Base-by-base conservation (phyloP, 1,140 invertebrate species). In the Drosophila leontia region DNA sequence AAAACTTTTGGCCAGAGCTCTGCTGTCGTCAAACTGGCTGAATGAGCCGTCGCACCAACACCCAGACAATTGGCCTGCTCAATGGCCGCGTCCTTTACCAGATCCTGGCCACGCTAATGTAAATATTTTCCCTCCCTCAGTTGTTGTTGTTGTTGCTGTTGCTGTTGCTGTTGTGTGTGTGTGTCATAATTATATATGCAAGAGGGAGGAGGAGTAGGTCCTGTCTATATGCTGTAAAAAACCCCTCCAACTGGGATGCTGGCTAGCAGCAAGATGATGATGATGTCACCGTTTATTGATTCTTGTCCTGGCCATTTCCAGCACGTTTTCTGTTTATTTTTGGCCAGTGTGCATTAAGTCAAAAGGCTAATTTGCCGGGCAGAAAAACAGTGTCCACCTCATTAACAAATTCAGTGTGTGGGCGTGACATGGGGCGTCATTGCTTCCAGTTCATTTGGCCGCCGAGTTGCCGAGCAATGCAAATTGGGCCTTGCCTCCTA, bases 21-120 rank as follows among this genome's bases (percentile, higher is more conserved):
- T 87, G 84, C 80, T 88, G 85, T 90, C 84, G 85, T 90, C 84
- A 90, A 88, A 88, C 84, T 90, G 85, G 84, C 84, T 88, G 84
- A 86, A 88, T 88, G 84, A 59, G 81, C 65, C 67, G 81, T 59
- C 67, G 65, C 48, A 41, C 57, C 62, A 50, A 71, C 23, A 71
- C 60, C 63, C 55, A 60, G 67, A 87, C 83, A 88, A 87, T 87
- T 87, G 83, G 84, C 84, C 80, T 88, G 85, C 84, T 87, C 84
- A 87, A 87, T 87, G 80, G 77, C 50, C 78, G 23, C 50, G 41
- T 51, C 17, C 39, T 23, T 23, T n/a, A 3, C 57, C 48, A 58
- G 48, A 48, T 56, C 70, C 67, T 72, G 51, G 60, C 59, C 85
- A 88, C 84, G 84, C 85, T 90, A 88, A 88, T 90, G 84, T 88